Evolutionary conservation across 2,888 invertebrate species (phyloP), one percentile per base, ranked within the genome.

Genomic region (Glyphotaelius pellucidus): DNA sequence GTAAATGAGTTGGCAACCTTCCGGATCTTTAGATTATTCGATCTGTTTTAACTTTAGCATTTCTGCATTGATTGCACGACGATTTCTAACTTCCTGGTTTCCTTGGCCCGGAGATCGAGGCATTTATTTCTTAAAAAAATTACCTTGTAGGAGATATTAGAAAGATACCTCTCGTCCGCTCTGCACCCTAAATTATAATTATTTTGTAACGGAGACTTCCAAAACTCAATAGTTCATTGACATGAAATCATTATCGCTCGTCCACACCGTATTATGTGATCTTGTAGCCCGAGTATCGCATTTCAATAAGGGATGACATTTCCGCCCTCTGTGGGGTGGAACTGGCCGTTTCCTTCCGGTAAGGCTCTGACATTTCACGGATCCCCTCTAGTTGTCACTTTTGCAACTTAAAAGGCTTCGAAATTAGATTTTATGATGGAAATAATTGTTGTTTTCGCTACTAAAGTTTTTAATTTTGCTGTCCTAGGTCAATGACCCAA

Each of bases 261-360:
- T 35, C 83, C 83, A 11, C 67, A 35, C 83, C 83, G 25, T 32
- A 83, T 83, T 83, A 83, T 83, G 83, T 32, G 35, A 83, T 83
- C 31, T 38, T 86, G 31, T 19, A 19, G 38, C n/a, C n/a, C 35
- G 52, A 42, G 32, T 88, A 89, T 91, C 91, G 84, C 38, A 83
- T 91, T 91, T 89, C 91, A 83, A 5, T 32, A 80, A 80, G 88
- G 91, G 32, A 92, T 91, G 90, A 91, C 92, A 92, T 85, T 92
- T 93, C 93, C 93, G 84, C 87, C 90, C 90, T 42, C 92, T 52
- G 79, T 89, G 90, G 80, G 87, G 91, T 80, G 91, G 67, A 81
- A 89, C 35, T 84, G 91, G 32, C n/a, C 89, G 42, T 87, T 93
- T 93, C 93, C 93, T 93, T 93, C 93, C 93, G 93, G 85, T 91